These are phyloP conservation scores for Phlogophora meticulosa DNA, from an alignment of 2,888 invertebrate species.

Conservation along the genomic window DNA sequence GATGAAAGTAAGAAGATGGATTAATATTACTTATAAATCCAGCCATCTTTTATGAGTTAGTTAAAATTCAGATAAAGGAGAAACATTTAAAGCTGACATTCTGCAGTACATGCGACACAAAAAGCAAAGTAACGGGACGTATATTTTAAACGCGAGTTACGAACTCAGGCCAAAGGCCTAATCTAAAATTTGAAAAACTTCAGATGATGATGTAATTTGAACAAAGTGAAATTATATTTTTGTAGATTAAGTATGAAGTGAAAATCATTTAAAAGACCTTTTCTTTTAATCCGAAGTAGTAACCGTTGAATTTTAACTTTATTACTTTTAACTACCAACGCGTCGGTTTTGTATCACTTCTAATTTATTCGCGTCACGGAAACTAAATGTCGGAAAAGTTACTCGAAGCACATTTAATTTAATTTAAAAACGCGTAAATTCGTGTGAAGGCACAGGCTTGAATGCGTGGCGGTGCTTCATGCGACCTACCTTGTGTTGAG, in stretches of 20 bases:
- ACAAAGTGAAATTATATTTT: background rate
- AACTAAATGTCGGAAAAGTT: constrained; percentile 63
- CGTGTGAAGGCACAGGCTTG: constrained; percentile 67
- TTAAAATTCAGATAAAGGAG: constrained; percentile 60
- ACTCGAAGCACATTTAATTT: constrained; percentile 68
- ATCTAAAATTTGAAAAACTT: background rate
- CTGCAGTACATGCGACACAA: constrained; percentile 72
- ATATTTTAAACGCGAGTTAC: background rate
- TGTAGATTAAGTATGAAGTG: background rate
- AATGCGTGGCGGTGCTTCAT: constrained; percentile 78
- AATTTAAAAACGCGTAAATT: constrained; percentile 60
- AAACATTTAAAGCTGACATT: constrained; percentile 71
- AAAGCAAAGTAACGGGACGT: constrained; percentile 57
- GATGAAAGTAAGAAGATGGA: background rate
- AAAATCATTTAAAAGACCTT: background rate
- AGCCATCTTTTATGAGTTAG: constrained; percentile 15
- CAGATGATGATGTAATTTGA: constrained; percentile 19
- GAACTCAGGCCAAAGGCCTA: background rate
- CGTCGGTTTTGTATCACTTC: constrained; percentile 54
- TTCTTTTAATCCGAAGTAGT: background rate
- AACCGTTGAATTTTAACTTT: constrained; percentile 15
- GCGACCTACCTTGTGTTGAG: constrained; percentile 81
- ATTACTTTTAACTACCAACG: constrained; percentile 27
- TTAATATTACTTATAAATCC: background rate
- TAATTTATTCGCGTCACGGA: constrained; percentile 66